A percentile compares a stretch with the other conserved stretches of the same genome.
phyloP scores from a whole-genome alignment of 1,140 invertebrate species.

The Daktulosphaira vitifoliae region DNA sequence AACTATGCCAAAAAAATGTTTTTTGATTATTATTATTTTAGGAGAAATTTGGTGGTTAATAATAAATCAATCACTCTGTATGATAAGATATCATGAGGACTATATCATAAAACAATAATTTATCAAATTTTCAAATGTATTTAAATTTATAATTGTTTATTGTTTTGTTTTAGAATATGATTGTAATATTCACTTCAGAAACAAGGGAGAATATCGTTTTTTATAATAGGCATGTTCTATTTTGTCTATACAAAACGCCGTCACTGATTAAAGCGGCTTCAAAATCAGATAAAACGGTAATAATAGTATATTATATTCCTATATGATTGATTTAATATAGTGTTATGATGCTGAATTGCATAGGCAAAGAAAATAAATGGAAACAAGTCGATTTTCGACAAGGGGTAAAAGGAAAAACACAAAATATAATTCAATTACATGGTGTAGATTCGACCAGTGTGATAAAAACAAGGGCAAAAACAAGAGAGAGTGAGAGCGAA shows the following conservation, averaged over 20 bases:
- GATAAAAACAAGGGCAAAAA: conserved; percentile 32
- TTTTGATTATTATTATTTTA: too few relatives aligned
- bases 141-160: too few relatives aligned
- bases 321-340: conserved; percentile 29
- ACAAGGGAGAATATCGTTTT: too few relatives aligned
- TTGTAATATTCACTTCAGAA: too few relatives aligned
- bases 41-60: too few relatives aligned
- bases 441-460: conserved; percentile 15
- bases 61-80: too few relatives aligned
- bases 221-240: neutral
- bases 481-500: conserved; percentile 2
- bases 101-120: too few relatives aligned
- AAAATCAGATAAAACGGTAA: conserved; percentile 28
- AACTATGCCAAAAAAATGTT: too few relatives aligned
- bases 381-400: conserved; percentile 26
- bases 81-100: too few relatives aligned
- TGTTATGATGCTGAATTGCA: conserved; percentile 4
- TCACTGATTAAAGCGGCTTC: neutral
- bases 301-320: neutral
- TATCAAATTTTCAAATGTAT: too few relatives aligned
- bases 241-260: conserved; percentile 25
- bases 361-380: conserved; percentile 23
- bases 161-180: too few relatives aligned
- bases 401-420: conserved; percentile 4
- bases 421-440: conserved; percentile 32